Evolutionary conservation across 2,888 invertebrate species (phyloP).

Genomic region (Rhabditoides inermis): DNA sequence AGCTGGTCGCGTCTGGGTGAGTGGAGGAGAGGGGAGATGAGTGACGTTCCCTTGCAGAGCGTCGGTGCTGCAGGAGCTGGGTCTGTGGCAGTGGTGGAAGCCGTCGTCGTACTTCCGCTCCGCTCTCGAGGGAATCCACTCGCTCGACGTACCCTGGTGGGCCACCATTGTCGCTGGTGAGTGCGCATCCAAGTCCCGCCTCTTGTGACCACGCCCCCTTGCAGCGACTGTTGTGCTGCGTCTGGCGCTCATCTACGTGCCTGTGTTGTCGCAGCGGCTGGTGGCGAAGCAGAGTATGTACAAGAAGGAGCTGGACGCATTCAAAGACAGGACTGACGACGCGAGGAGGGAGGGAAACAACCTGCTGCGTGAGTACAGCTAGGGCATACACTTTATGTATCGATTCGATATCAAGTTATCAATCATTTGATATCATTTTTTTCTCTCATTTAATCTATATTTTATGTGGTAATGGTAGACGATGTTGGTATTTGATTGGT

Average conservation of each 20-base stretch:
- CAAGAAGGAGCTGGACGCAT: constrained; percentile 72
- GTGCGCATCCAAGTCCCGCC: constrained; percentile 1
- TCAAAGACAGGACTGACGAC: constrained; percentile 77
- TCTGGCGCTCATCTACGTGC: constrained; percentile 72
- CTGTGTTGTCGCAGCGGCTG: constrained; percentile 67
- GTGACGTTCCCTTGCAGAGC: too few species aligned
- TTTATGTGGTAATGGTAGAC: constrained; percentile 56
- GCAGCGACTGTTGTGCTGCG: constrained; percentile 72
- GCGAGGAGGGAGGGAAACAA: constrained; percentile 61
- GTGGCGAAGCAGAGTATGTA: constrained; percentile 72
- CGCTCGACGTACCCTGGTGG: constrained; percentile 89
- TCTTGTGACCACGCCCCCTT: constrained; percentile 20
- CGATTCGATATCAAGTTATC: background rate
- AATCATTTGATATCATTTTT: background rate
- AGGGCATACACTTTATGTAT: background rate
- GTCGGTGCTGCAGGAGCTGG: constrained; percentile 43
- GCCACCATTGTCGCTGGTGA: constrained; percentile 69
- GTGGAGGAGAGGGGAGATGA: too few species aligned
- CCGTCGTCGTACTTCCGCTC: constrained; percentile 76
- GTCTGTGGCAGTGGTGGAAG: constrained; percentile 60
- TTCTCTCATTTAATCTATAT: constrained; percentile 29
- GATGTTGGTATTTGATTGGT: too few species aligned
- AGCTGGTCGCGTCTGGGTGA: constrained; percentile 11
- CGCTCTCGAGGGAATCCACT: constrained; percentile 73
- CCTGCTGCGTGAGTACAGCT: constrained; percentile 21